These are phyloP conservation scores for Phalanger gymnotis DNA, from an alignment of 2,797 vertebrate species.

Conservation along the genomic window DNA sequence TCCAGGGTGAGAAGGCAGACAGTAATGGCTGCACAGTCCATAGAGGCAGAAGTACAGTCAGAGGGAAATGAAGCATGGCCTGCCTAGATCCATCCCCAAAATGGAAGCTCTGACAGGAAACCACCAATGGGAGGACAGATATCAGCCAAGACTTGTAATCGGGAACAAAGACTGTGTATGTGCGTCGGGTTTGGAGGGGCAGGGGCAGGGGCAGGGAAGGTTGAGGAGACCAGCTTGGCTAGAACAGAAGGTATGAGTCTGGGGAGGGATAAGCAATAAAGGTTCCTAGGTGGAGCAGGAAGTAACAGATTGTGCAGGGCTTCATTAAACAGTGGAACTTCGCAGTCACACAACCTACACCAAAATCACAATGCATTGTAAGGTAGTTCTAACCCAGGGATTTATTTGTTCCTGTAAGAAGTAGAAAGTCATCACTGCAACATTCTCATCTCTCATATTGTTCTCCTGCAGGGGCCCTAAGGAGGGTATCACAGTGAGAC, in stretches of 20 bases:
- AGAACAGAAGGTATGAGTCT: background rate
- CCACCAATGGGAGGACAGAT: background rate
- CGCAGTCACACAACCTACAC: background rate
- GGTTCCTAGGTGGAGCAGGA: background rate
- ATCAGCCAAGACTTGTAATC: background rate
- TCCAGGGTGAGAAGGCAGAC: background rate
- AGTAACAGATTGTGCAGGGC: background rate
- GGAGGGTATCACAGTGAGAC: background rate
- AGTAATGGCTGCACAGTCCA: background rate
- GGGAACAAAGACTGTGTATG: background rate
- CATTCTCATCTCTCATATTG: background rate
- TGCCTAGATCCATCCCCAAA: background rate
- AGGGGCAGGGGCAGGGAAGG: background rate
- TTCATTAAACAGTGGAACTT: background rate
- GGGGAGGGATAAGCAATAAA: background rate
- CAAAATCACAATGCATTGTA: background rate
- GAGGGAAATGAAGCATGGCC: background rate
- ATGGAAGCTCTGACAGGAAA: background rate
- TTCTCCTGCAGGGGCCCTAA: background rate
- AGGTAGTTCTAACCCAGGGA: background rate
- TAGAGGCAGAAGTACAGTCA: background rate
- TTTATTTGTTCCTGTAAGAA: background rate
- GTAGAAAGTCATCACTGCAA: background rate
- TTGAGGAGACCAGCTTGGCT: background rate
- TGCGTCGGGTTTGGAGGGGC: background rate